Base-by-base conservation (phyloP, 2,888 invertebrate genomes). In the Leucophora obtusa region DNA sequence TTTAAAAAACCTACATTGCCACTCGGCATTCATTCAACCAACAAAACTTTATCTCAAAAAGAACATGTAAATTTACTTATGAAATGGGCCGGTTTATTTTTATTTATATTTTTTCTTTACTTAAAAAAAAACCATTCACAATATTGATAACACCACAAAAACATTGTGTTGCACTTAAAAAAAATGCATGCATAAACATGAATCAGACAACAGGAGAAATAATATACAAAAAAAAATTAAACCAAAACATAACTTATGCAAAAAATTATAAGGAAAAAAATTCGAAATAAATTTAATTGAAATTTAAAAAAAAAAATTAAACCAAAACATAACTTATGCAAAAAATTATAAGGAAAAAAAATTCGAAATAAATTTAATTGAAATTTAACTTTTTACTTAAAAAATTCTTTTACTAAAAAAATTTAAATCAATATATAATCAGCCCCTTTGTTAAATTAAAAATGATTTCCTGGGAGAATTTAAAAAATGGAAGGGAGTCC, bases 51-150 rank as follows among this genome's bases (percentile, higher is more conserved):
- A 77, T 77, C 81, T 80, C 75, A 73, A 77, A 81, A 77, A 74
- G 80, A 84, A 84, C 84, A 84, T 83, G 84, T 83, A 84, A 84
- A 83, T 84, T 83, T 84, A 84, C 84, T 84, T 84, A 84, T 83
- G 82, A 82, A 84, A 82, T 82, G 82, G 75, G 76, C 82, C 83
- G 82, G 81, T 82, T 82, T 82, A 47, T 73, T 59, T 70, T 65
- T 75, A 68, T 75, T 82, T 74, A 35, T 70, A 59, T 38, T 70
- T 59, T 68, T 70, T 66, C 69, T 51, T 74, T 59, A 18, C 33
- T 51, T 58, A 33, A 56, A 28, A 56, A 56, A 24, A 33, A 56
- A 63, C 76, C 59, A 65, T 75, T 80, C 76, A 77, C 73, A 82
- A 79, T 77, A 82, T 79, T 81, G 75, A 78, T 80, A 84, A 83